These are phyloP conservation scores for Cataglyphis altisquamis DNA, from an alignment of 2,888 invertebrate species.

Conservation along the genomic window DNA sequence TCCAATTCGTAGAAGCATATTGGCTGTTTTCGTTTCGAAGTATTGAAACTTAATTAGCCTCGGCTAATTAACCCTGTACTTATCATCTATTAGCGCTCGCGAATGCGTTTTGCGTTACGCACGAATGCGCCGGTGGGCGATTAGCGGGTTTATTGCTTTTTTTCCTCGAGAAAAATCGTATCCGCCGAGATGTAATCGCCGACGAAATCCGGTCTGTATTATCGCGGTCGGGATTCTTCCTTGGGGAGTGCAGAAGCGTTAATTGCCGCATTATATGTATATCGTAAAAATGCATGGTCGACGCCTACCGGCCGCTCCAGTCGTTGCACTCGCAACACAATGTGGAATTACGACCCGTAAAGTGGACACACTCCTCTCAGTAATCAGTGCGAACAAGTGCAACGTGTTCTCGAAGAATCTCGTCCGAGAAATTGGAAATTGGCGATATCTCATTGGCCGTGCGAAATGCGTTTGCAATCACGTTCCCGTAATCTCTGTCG, in stretches of 20 bases:
- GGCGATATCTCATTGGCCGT: neutral
- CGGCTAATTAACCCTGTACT: neutral
- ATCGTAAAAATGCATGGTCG: slow-evolving; percentile 33
- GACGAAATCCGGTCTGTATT: slow-evolving; percentile 29
- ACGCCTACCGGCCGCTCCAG: neutral
- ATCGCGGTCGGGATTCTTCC: slow-evolving; percentile 44
- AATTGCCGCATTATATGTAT: slow-evolving; percentile 53
- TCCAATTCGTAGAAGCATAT: slow-evolving; percentile 17
- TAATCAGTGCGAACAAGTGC: slow-evolving; percentile 5
- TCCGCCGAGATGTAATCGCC: slow-evolving; percentile 23
- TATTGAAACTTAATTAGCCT: slow-evolving; percentile 37
- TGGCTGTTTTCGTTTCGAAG: neutral
- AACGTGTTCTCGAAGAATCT: neutral
- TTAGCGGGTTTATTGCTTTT: slow-evolving; percentile 11
- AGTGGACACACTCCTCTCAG: slow-evolving; percentile 6
- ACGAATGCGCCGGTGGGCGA: slow-evolving; percentile 30
- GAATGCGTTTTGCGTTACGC: slow-evolving; percentile 31
- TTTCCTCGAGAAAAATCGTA: slow-evolving; percentile 6
- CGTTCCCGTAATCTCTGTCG: slow-evolving; percentile 27
- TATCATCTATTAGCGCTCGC: slow-evolving; percentile 38
- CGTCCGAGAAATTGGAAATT: neutral
- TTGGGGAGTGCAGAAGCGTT: slow-evolving; percentile 44
- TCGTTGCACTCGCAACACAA: neutral
- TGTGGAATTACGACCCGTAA: neutral
- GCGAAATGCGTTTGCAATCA: slow-evolving; percentile 1